Base-by-base conservation (phyloP, 2,113 vertebrate species). In the Megaleporinus macrocephalus region DNA sequence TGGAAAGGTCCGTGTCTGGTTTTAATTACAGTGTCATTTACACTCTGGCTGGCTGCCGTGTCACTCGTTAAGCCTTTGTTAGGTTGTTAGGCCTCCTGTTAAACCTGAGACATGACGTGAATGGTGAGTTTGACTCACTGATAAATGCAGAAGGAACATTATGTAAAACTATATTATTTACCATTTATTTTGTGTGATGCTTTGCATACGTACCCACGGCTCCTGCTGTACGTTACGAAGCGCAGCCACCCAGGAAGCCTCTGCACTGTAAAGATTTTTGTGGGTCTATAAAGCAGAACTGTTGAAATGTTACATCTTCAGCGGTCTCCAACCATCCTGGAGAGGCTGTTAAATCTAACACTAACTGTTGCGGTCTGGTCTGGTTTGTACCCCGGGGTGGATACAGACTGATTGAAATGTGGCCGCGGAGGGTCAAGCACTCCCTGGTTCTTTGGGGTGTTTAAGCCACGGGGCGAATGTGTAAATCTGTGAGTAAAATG, bases 1-100 rank as follows among this genome's bases (percentile, higher is more conserved):
- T 82, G 59, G 73, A 77, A 61, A 26, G 20, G 68, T 59, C 74
- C 66, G 12, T 5, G 16, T 26, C 44, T 24, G 57, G 30, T 14
- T 81, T 73, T 76, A 65, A 53, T 70, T 82, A 61, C 73, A 72
- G 0, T 44, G 73, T 36, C 55, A 62, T 30, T 51, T 63, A 49
- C 69, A 15, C 0, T 4, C 44, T 49, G 11, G 53, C 14, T 75
- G 61, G 20, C 33, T 57, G 72, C 44, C 10, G 36, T 36, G n/a
- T 18, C 30, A 27, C 29, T 73, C 14, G 5, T 73, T 29, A 80
- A 82, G 61, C 61, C 29, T 61, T 33, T 22, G 53, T 11, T 63
- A 9, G 4, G 5, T 26, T 4, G 33, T 59, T 76, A 24, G 33
- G 18, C 53, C 53, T 65, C 5, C 13, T 22, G 33, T 44, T 47